These are phyloP conservation scores for Bambusicola thoracicus DNA, from an alignment of 2,113 vertebrate species.

Conservation along the genomic window DNA sequence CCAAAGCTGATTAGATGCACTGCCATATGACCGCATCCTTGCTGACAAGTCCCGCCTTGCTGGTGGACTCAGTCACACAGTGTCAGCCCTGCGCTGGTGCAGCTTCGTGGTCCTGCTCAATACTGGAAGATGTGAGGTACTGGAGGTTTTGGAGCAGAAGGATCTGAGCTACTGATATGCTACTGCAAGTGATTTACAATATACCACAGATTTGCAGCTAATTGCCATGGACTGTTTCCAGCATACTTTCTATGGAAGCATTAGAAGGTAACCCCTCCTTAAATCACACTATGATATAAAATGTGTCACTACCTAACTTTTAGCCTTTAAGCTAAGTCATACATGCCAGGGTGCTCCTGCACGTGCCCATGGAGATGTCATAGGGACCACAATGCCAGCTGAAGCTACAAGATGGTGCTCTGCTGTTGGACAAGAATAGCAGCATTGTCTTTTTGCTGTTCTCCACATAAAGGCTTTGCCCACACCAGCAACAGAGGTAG, in stretches of 20 bases:
- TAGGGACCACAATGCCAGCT: not conserved
- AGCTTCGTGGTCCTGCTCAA: not conserved
- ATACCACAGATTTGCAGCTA: not conserved
- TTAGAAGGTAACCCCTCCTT: not conserved
- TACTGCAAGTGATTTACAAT: not conserved
- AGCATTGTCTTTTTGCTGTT: not conserved
- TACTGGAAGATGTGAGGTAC: not conserved
- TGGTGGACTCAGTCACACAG: not conserved
- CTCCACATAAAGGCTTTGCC: accelerated
- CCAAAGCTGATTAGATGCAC: not conserved
- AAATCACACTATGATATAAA: not conserved
- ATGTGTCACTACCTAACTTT: not conserved
- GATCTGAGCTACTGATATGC: not conserved
- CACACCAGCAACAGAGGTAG: not conserved
- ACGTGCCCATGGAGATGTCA: not conserved
- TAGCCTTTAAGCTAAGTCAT: not conserved
- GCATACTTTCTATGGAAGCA: not conserved
- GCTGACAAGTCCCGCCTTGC: not conserved
- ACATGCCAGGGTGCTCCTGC: not conserved
- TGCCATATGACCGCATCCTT: not conserved
- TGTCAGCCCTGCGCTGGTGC: not conserved
- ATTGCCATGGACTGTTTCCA: not conserved
- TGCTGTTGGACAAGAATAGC: not conserved
- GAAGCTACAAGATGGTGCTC: not conserved
- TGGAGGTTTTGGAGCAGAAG: not conserved